Percentiles rank a stretch among this genome's conserved stretches.
Evolutionary conservation across 2,888 invertebrate genomes (phyloP).

Genomic region (Antheraea assamensis): DNA sequence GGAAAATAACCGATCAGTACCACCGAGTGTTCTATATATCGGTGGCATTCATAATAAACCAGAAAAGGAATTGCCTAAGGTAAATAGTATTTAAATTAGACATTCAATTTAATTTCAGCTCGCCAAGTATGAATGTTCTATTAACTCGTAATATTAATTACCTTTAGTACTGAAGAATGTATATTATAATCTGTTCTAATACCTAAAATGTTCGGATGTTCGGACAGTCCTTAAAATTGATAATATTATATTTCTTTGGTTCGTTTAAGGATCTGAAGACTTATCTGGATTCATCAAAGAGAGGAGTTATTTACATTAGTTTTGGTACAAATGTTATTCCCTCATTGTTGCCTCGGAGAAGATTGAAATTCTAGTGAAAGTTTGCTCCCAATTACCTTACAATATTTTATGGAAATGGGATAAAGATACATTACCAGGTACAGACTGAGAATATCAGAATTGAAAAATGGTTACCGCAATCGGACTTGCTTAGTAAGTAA

Average conservation of each 20-base stretch:
- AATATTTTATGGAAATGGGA: constrained; percentile 74
- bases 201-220: not conserved
- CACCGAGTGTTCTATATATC: constrained; percentile 59
- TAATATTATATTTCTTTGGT: not conserved
- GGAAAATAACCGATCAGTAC: constrained; percentile 54
- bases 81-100: constrained; percentile 30
- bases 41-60: constrained; percentile 59
- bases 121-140: not conserved
- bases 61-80: constrained; percentile 54
- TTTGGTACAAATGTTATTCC: constrained; percentile 66
- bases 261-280: constrained; percentile 53
- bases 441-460: constrained; percentile 61
- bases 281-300: constrained; percentile 57
- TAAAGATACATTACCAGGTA: constrained; percentile 52
- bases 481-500: constrained; percentile 60
- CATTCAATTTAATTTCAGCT: not conserved
- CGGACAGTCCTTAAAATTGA: not conserved
- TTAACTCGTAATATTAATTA: not conserved
- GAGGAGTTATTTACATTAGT: constrained; percentile 71
- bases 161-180: not conserved
- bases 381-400: constrained; percentile 64
- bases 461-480: constrained; percentile 73
- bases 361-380: constrained; percentile 49
- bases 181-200: no score
- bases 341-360: constrained; percentile 49